Conservation (phyloP, 2,113 vertebrate genomes). For the Athene noctua region DNA sequence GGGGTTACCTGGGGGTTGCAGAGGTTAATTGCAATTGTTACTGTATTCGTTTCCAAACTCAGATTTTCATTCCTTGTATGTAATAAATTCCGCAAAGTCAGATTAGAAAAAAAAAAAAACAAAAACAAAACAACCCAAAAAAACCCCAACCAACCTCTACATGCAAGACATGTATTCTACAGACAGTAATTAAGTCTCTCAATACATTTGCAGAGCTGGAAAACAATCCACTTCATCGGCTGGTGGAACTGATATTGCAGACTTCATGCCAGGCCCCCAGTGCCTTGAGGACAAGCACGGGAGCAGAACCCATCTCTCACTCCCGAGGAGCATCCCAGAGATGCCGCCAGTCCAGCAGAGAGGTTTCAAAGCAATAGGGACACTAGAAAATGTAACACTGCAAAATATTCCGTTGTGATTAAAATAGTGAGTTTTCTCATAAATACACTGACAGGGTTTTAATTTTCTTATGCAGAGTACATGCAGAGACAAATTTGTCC, state of each 20-base stretch:
- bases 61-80: neutral
- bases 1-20: neutral
- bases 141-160: neutral
- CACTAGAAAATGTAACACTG: neutral
- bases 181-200: neutral
- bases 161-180: neutral
- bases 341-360: neutral
- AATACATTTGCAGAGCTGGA: neutral
- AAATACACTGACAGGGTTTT: accelerated
- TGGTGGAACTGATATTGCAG: neutral
- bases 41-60: neutral
- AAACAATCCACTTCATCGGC: accelerated
- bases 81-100: neutral
- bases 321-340: neutral
- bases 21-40: neutral
- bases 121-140: no score
- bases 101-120: neutral
- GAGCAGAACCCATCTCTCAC: neutral
- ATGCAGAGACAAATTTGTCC: neutral
- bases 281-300: neutral
- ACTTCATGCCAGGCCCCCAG: accelerated
- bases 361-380: neutral
- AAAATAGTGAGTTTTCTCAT: neutral
- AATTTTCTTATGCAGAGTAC: neutral
- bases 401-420: neutral